Evolutionary conservation across 2,797 vertebrate genomes (phyloP), one percentile per base, ranked within the genome.

Genomic region (Peromyscus aztecus): DNA sequence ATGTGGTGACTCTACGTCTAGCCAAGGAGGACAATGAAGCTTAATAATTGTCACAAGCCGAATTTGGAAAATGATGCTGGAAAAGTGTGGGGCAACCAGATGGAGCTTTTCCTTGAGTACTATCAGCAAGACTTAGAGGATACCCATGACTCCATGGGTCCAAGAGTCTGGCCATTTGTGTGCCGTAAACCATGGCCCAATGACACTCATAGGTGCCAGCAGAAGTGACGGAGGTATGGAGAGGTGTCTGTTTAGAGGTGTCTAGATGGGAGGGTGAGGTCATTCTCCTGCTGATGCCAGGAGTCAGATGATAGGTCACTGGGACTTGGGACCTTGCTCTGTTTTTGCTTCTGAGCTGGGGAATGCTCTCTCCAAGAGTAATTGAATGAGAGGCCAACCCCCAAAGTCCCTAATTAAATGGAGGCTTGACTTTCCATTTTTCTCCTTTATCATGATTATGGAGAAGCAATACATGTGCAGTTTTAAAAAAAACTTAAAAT

Each of bases 281-380:
- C 13, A 29, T 55, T 69, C 52, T 59, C 55, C 27, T 85, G 52
- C 43, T 52, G 14, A 21, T 82, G 40, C 4, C 43, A 65, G 23
- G 80, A 83, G 55, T 61, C 75, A 73, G 8, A 96, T 19, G 31
- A 65, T 27, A 46, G 49, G 16, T 55, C 16, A 46, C 31, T 14
- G 78, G 63, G 40, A 27, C 21, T 75, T 71, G 49, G 27, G 52
- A 21, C 59, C 85, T 93, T 86, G 23, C 52, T 73, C 14, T 73
- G 24, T 37, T 78, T 93, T 82, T 90, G n/a, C 69, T 92, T 73
- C 46, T 90, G 37, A 97, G 46, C 11, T 69, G 37, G 75, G 76
- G 19, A 83, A 52, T 89, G 52, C 65, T 86, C 65, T 86, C 85
- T 40, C 63, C 55, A 69, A 85, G 63, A 78, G 24, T 55, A 88